Base-by-base conservation (phyloP, 30 jellyfish, hydroid and myxozoan genomes). In the Turritopsis rubra region DNA sequence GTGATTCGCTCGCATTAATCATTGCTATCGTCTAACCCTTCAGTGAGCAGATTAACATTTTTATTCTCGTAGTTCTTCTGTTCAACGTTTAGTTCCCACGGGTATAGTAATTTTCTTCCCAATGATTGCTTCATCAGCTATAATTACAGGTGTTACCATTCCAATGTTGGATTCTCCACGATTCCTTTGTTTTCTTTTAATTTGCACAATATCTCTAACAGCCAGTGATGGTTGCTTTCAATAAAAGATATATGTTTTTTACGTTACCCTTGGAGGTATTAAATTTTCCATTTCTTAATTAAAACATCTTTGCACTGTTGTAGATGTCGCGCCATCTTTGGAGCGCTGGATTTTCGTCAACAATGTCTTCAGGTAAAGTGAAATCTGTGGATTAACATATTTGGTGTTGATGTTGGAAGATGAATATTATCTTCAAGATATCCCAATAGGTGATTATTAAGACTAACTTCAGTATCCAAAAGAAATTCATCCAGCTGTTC, bases 401-500 rank as follows among this genome's bases (percentile, higher is more conserved):
- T 80, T 25, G 87, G 84, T 80, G 87, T 80, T 27, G 52, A n/a
- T 52, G 23, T 20, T 22, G 81, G 87, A 21, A 52, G 52, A 19
- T 80, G 81, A 80, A 53, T 60, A 24, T 80, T 84, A 52, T 22
- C 54, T 80, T 80, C 87, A 21, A 30, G 26, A 19, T 80, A 80
- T 21, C 82, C 53, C 30, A 80, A 60, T 30, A 7, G 87, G 29
- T 53, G 84, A 52, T 80, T 80, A 31, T 80, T 80, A 24, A 80
- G 65, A 8, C 1, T 80, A 70, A 85, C 79, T 74, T 89, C 91
- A 18, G 79, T 80, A 29, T 84, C 91, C 26, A 73, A 68, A 22
- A 85, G 28, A 78, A 83, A 80, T 79, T 88, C 94, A 54, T 88
- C 76, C 24, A 88, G 83, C 82, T 79, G 87, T 66, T 79, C 79